These are phyloP conservation scores for Pocota personata DNA, from an alignment of 2,888 invertebrate species.

Conservation along the genomic window DNA sequence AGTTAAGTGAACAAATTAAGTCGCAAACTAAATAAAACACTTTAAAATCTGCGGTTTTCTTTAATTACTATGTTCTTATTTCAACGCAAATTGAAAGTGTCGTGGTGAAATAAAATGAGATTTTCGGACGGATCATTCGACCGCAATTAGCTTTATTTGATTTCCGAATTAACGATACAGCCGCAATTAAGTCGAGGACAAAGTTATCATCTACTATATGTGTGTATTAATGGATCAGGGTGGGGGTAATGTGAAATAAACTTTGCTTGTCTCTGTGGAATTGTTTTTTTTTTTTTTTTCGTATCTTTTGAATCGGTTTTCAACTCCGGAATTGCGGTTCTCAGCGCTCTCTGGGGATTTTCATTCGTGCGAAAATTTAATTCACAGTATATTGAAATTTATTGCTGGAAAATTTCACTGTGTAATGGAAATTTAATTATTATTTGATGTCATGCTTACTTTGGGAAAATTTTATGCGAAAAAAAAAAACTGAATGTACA, in stretches of 20 bases:
- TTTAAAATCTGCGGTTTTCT: constrained; percentile 12
- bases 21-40: background rate
- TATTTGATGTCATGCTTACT: constrained; percentile 50
- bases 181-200: constrained; percentile 46
- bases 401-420: constrained; percentile 41
- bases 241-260: constrained; percentile 1
- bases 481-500: background rate
- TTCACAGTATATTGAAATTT: constrained; percentile 47
- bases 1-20: background rate
- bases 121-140: constrained; percentile 54
- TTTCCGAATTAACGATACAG: constrained; percentile 48
- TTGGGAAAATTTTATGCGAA: constrained; percentile 2
- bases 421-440: constrained; percentile 67
- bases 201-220: constrained; percentile 25
- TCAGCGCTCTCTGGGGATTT: background rate
- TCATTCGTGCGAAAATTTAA: constrained; percentile 23
- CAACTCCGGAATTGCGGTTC: constrained; percentile 10
- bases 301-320: constrained; percentile 19
- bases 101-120: constrained; percentile 50
- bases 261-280: background rate
- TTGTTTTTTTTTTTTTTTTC: background rate
- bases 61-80: constrained; percentile 49
- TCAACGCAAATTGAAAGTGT: constrained; percentile 53
- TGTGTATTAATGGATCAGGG: background rate
- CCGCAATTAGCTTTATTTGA: constrained; percentile 68